Evolutionary conservation across 2,113 vertebrate species (phyloP), one percentile per base, ranked within the genome.

Genomic region (Tichodroma muraria): DNA sequence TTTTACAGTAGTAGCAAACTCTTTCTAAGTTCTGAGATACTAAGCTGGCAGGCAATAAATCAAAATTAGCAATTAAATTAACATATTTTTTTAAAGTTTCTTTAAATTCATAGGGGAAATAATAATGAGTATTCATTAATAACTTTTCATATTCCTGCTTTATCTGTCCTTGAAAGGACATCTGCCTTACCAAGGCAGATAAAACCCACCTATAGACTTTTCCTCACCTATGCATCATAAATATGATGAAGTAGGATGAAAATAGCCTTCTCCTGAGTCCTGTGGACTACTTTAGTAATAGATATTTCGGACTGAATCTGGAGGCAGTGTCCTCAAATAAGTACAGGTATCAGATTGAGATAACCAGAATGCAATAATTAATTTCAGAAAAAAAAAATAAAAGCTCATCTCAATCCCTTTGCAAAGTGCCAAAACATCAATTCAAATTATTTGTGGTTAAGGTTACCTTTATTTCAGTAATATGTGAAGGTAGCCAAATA

Each of bases 401-500:
- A 37, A 33, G 2, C 13, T 81, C 6, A 60, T 82, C 47, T 88
- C 64, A 88, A 93, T 92, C 88, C 38, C 57, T 96, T 94, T 94
- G 57, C 78, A 75, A 89, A 90, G n/a, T 95, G 47, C 44, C 83
- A 93, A 96, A 93, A 75, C 66, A 83, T 97, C 83, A 94, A 49
- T 82, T 94, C 54, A 80, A 96, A 90, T 95, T 92, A 95, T 91
- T 92, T 94, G 45, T 94, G 70, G 83, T 86, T 96, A 80, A 94
- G 44, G 85, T 84, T 94, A 89, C 97, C 92, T 97, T 90, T 94
- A 95, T 96, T 96, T 96, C 93, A 96, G 45, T 69, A 85, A 80
- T 63, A 92, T 68, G 88, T 72, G 68, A 88, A 97, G 88, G 80
- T 90, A 87, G 89, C 75, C 80, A 96, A 94, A 92, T 94, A 88